A percentile compares a stretch with the other conserved stretches of the same genome.
These are phyloP conservation scores for Ectobius pallidus DNA, from an alignment of 2,888 invertebrate species.

Conservation along the genomic window DNA sequence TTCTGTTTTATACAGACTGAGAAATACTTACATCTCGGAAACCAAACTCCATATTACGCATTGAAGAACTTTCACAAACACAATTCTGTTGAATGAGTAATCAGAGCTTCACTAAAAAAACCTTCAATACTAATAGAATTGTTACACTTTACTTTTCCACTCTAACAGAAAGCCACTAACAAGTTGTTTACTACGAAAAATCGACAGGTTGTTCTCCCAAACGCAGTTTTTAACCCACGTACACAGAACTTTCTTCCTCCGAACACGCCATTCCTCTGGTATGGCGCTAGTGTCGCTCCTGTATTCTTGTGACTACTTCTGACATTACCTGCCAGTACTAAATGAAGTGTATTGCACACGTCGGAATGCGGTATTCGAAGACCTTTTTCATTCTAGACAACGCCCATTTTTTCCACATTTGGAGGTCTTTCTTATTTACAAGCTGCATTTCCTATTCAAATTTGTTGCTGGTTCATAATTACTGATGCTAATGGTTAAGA, in stretches of 20 bases:
- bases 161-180: background rate
- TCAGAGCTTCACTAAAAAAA: no score
- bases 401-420: no score
- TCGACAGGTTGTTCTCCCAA: constrained; percentile 35
- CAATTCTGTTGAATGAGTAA: background rate
- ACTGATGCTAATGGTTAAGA: no score
- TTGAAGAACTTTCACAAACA: background rate
- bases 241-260: constrained; percentile 33
- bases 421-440: no score
- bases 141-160: background rate
- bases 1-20: no score
- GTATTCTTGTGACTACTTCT: no score
- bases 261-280: constrained; percentile 13
- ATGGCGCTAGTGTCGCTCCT: constrained; percentile 36
- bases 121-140: background rate
- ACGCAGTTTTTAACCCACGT: constrained; percentile 36
- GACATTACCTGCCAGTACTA: no score
- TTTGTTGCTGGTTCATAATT: no score
- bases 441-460: no score
- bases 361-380: no score
- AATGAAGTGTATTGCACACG: no score
- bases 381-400: no score
- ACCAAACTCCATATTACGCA: constrained; percentile 34
- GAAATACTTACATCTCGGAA: constrained; percentile 27
- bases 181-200: background rate